Base-by-base conservation (phyloP, 2,888 invertebrate genomes). In the Rhagium mordax region DNA sequence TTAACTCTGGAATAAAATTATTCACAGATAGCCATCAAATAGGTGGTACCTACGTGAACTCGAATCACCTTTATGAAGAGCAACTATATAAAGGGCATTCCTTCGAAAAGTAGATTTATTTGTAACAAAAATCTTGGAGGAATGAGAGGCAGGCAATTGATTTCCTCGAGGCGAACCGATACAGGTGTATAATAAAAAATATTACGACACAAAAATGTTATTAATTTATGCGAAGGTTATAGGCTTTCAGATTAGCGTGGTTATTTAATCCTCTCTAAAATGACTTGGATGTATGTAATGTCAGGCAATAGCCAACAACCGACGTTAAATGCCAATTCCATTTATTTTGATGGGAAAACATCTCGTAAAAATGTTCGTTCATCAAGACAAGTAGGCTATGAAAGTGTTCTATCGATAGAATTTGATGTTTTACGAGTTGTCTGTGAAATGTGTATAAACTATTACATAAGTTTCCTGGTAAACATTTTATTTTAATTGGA, bases 161-260 rank as follows among this genome's bases (percentile, higher is more conserved):
- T 41, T 41, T 41, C 41, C 41, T n/a, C 13, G 41, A 41, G 2
- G 5, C 1, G n/a, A 15, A n/a, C 41, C n/a, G n/a, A n/a, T n/a
- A n/a, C 41, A 41, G 41, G 41, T 20, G n/a, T n/a, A 20, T n/a
- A 55, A 55, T 21, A 55, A 55, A n/a, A 57, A 57, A 57, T 27
- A 57, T 57, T 57, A 57, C 27, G 55, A 57, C 13, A 57, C 27
- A n/a, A 24, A 57, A 57, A 24, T 57, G n/a, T 15, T 27, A 24
- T 27, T 24, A 57, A 57, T 57, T 57, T 57, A 16, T 27, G 10
- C n/a, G 55, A 55, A 55, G 21, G 55, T 24, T n/a, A 21, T n/a
- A 55, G 24, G 21, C 21, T 20, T 20, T 21, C 24, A 8, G 27
- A 27, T 57, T 57, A 24, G 24, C 53, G 10, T 21, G 15, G 27